phyloP scores from a whole-genome alignment of 2,888 invertebrate species.

The Gymnocheta viridis region DNA sequence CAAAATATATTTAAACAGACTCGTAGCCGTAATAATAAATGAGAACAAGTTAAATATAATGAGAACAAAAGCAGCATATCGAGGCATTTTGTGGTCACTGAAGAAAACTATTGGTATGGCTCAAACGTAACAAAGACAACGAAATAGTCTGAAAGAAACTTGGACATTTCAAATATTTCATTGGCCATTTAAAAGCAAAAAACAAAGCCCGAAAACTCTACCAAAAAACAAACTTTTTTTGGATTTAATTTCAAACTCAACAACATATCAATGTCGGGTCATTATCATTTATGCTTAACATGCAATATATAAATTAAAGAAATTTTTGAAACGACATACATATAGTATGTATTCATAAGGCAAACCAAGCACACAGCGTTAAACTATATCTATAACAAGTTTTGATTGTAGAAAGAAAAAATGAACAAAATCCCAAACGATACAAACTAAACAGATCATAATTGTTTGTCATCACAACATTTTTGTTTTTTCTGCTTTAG shows the following conservation, averaged over 20 bases:
- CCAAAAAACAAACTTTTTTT: constrained; percentile 5
- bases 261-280: constrained; percentile 66
- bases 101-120: constrained; percentile 40
- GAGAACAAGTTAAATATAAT: constrained; percentile 39
- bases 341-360: background rate
- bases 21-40: constrained; percentile 25
- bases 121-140: background rate
- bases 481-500: constrained; percentile 13
- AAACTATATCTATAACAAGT: constrained; percentile 37
- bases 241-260: constrained; percentile 31
- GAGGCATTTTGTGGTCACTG: constrained; percentile 29
- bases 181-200: constrained; percentile 29
- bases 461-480: constrained; percentile 66
- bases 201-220: background rate
- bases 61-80: constrained; percentile 31
- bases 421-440: constrained; percentile 3
- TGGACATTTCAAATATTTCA: constrained; percentile 60
- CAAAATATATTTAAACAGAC: constrained; percentile 42
- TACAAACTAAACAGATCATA: constrained; percentile 57
- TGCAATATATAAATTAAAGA: constrained; percentile 59
- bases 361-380: background rate
- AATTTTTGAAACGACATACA: constrained; percentile 38
- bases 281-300: constrained; percentile 66
- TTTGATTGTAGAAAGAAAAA: constrained; percentile 3
- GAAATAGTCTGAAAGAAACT: constrained; percentile 34